Conservation (phyloP, 2,888 invertebrate species). For the Drosophila ezoana region DNA sequence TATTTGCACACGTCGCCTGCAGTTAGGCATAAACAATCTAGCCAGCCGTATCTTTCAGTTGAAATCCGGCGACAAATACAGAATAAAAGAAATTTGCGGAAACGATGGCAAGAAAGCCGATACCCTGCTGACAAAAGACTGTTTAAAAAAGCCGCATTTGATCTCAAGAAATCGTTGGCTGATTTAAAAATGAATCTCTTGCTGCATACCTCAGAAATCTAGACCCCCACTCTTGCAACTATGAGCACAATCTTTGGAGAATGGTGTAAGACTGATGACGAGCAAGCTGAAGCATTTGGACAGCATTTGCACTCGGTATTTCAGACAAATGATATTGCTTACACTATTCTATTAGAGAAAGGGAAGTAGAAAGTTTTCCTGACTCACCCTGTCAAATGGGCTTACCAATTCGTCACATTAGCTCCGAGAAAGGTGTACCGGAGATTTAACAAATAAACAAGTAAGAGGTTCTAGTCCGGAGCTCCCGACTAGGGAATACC, state of each 20-base stretch:
- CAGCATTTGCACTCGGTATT: neutral
- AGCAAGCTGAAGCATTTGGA: constrained; percentile 1
- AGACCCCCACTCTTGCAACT: neutral
- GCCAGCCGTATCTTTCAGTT: neutral
- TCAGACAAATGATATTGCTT: neutral
- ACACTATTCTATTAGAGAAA: neutral
- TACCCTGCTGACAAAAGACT: neutral
- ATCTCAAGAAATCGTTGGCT: neutral
- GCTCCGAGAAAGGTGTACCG: neutral
- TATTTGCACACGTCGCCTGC: constrained; percentile 11
- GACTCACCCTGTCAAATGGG: neutral
- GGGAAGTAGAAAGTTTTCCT: neutral
- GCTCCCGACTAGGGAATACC: too few species aligned
- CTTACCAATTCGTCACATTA: neutral
- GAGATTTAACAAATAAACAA: neutral
- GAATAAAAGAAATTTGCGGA: constrained; percentile 4
- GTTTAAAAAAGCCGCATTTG: neutral
- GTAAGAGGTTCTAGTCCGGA: too few species aligned
- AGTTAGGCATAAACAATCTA: constrained; percentile 4
- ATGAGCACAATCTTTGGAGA: neutral
- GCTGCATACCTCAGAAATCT: neutral
- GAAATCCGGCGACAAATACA: constrained; percentile 11
- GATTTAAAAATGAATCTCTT: neutral
- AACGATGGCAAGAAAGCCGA: neutral
- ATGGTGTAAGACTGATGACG: neutral